phyloP scores from a whole-genome alignment of 2,888 invertebrate genomes.

The Drosophila kanekoi region DNA sequence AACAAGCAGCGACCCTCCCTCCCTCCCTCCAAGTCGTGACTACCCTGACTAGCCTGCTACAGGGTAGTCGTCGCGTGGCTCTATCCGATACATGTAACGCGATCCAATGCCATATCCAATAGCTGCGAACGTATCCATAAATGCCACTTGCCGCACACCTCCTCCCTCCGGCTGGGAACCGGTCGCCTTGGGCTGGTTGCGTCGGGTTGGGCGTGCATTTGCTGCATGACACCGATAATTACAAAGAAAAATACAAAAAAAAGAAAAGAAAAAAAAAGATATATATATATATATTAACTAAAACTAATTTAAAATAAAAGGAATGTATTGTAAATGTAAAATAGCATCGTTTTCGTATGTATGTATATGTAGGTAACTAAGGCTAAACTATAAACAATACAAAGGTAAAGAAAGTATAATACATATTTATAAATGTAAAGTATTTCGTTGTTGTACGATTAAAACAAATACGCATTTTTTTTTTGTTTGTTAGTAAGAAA shows the following conservation, averaged over 20 bases:
- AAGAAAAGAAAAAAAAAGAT: constrained; percentile 18
- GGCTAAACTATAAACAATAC: constrained; percentile 53
- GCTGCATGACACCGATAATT: constrained; percentile 29
- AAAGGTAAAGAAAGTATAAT: constrained; percentile 42
- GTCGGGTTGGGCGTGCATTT: constrained; percentile 23
- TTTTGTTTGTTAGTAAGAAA: constrained; percentile 67
- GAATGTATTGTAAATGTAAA: constrained; percentile 61
- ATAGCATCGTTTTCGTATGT: constrained; percentile 61
- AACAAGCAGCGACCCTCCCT: background rate
- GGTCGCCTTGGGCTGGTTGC: background rate
- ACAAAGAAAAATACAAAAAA: constrained; percentile 23
- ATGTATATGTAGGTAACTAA: constrained; percentile 54
- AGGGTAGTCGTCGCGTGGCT: background rate
- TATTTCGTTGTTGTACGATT: constrained; percentile 76
- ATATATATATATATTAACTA: constrained; percentile 13
- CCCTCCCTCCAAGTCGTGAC: background rate
- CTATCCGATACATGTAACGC: constrained; percentile 1
- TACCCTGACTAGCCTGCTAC: background rate
- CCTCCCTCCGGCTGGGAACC: too few species aligned
- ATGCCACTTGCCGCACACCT: background rate
- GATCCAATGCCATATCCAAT: constrained; percentile 42
- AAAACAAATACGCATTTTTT: constrained; percentile 78
- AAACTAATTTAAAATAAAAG: constrained; percentile 50
- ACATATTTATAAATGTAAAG: constrained; percentile 74
- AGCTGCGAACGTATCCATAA: constrained; percentile 18